Evolutionary conservation across 2,888 invertebrate species (phyloP).

Genomic region (Hirtodrosophila confusa): DNA sequence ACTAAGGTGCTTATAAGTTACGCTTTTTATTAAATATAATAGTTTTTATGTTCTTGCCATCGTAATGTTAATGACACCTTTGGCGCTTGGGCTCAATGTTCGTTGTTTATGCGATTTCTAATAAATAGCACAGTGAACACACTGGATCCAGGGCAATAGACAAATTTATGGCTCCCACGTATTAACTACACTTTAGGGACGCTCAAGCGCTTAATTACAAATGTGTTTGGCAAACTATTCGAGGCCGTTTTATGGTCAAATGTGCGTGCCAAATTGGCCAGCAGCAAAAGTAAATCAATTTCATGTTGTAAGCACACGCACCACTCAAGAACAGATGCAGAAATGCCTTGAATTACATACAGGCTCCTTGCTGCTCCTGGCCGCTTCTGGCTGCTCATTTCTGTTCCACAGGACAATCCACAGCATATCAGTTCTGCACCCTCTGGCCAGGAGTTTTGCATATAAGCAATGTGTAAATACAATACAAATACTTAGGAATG

Average conservation of each 20-base stretch:
- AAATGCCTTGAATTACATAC: conserved; percentile 48
- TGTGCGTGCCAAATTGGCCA: conserved; percentile 60
- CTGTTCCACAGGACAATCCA: conserved; percentile 24
- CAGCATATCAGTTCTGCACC: conserved; percentile 12
- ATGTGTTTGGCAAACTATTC: conserved; percentile 51
- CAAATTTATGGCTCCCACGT: conserved; percentile 49
- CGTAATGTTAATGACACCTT: too few species aligned
- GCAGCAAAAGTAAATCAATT: conserved; percentile 63
- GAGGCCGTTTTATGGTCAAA: conserved; percentile 42
- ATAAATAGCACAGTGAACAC: conserved; percentile 12
- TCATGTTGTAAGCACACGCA: conserved; percentile 39
- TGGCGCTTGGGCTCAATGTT: not conserved
- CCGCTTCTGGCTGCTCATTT: conserved; percentile 43
- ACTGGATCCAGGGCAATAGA: conserved; percentile 23
- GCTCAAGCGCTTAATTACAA: conserved; percentile 62
- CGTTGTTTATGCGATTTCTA: not conserved
- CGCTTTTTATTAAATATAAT: too few species aligned
- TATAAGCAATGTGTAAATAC: conserved; percentile 32
- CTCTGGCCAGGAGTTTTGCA: conserved; percentile 12
- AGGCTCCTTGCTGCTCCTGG: conserved; percentile 15
- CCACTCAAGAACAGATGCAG: conserved; percentile 45
- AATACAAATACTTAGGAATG: conserved; percentile 23
- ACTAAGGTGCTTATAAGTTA: too few species aligned
- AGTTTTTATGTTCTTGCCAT: too few species aligned
- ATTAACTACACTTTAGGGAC: conserved; percentile 58